Evolutionary conservation across 2,797 vertebrate genomes (phyloP).

Genomic region (Pseudochromis fuscus): DNA sequence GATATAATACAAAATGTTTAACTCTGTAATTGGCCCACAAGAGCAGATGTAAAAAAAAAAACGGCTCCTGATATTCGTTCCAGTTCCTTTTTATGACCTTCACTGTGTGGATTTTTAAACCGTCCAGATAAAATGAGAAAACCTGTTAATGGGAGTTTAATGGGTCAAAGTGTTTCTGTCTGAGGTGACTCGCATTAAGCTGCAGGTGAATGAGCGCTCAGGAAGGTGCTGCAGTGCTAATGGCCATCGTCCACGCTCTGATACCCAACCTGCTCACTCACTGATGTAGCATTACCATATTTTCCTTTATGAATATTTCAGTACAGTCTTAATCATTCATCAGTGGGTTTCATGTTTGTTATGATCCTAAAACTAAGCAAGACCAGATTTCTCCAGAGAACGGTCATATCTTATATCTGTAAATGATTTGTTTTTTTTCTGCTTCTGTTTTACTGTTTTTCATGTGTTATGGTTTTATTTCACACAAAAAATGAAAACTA

Average conservation of each 20-base stretch:
- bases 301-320: conserved; percentile 76
- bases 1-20: too few relatives aligned
- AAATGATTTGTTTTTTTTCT: background rate
- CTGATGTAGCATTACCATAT: conserved; percentile 39
- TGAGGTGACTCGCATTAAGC: background rate
- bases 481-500: background rate
- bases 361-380: conserved; percentile 23
- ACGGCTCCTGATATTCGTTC: too few relatives aligned
- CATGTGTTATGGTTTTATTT: background rate
- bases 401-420: background rate
- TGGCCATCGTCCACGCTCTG: background rate
- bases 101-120: background rate
- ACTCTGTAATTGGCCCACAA: too few relatives aligned
- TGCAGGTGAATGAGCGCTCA: conserved; percentile 3
- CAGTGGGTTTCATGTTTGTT: conserved; percentile 56
- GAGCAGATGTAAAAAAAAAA: too few relatives aligned
- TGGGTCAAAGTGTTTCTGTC: background rate
- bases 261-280: conserved; percentile 6
- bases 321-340: conserved; percentile 66
- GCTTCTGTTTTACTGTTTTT: background rate
- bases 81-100: background rate
- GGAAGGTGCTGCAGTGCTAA: background rate
- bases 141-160: background rate
- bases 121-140: background rate
- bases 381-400: conserved; percentile 5